Conservation (phyloP, 2,888 invertebrate species). For the Xylocampa areola region DNA sequence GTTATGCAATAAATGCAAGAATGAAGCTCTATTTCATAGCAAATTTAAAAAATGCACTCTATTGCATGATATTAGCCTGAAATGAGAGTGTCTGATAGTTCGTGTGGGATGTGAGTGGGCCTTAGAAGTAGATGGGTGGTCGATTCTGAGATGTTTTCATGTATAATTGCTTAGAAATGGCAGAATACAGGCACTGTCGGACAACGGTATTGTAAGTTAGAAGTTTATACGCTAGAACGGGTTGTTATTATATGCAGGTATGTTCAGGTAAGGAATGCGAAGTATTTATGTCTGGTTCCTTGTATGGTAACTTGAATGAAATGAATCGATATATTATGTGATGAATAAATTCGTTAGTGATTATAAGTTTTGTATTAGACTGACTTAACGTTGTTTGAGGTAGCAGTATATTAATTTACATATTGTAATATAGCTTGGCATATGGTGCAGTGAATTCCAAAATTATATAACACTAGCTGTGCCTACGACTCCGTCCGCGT, state of each 20-base stretch:
- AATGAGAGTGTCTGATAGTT: constrained; percentile 49
- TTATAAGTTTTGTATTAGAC: constrained; percentile 3
- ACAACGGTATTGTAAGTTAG: neutral
- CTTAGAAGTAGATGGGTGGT: constrained; percentile 35
- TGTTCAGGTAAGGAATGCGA: constrained; percentile 6
- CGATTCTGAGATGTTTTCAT: constrained; percentile 32
- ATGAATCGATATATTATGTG: neutral
- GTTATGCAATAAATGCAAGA: constrained; percentile 64
- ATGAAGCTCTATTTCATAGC: constrained; percentile 60
- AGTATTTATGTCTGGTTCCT: neutral
- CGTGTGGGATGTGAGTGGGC: constrained; percentile 46
- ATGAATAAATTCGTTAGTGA: constrained; percentile 19
- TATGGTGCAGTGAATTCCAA: too few relatives aligned
- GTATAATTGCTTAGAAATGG: constrained; percentile 6
- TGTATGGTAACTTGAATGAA: constrained; percentile 2
- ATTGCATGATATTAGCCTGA: constrained; percentile 48
- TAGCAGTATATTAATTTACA: too few relatives aligned
- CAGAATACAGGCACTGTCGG: constrained; percentile 1
- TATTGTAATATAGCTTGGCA: too few relatives aligned
- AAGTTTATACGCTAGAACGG: neutral
- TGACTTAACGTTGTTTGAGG: neutral
- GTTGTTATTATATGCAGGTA: neutral
- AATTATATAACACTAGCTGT: too few relatives aligned
- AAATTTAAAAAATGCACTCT: constrained; percentile 31
- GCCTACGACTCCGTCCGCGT: too few relatives aligned